Conservation (phyloP, 2,113 vertebrate species). For the Gymnarchus niloticus region DNA sequence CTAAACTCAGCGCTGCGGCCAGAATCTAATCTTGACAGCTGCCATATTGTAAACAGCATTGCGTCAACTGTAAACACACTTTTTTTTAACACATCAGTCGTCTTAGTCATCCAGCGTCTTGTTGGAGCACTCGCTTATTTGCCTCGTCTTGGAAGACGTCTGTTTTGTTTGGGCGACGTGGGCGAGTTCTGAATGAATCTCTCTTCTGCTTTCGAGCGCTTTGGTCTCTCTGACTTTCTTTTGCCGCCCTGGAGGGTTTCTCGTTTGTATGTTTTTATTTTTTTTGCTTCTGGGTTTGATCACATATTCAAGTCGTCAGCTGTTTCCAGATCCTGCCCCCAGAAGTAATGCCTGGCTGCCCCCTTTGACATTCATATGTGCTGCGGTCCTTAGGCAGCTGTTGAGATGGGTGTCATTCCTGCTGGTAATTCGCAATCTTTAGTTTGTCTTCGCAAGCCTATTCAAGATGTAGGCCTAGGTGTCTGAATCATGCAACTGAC, state of each 20-base stretch:
- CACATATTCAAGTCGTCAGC: background rate
- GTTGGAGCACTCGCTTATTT: slow-evolving; percentile 20
- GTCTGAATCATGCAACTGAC: background rate
- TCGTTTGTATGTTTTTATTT: too few species aligned
- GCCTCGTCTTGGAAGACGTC: background rate
- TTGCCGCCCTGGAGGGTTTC: background rate
- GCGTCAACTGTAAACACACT: background rate
- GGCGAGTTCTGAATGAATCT: slow-evolving; percentile 38
- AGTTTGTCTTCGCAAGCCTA: too few species aligned
- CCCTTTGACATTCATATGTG: background rate
- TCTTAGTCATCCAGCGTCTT: slow-evolving; percentile 27
- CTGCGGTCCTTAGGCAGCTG: background rate
- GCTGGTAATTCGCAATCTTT: background rate
- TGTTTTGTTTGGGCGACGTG: background rate
- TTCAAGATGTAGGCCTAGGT: background rate
- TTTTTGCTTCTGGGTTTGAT: background rate
- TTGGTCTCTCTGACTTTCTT: background rate
- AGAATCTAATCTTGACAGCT: background rate
- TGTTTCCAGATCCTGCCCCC: too few species aligned
- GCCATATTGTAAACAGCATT: background rate
- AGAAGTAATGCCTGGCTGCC: too few species aligned
- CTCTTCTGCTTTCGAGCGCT: slow-evolving; percentile 37
- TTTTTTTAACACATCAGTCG: slow-evolving; percentile 1
- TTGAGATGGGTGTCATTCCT: background rate
- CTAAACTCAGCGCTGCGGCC: background rate